A percentile compares a stretch with the other conserved stretches of the same genome.
phyloP scores from a whole-genome alignment of 2,113 vertebrate species.

The Podocnemis expansa region DNA sequence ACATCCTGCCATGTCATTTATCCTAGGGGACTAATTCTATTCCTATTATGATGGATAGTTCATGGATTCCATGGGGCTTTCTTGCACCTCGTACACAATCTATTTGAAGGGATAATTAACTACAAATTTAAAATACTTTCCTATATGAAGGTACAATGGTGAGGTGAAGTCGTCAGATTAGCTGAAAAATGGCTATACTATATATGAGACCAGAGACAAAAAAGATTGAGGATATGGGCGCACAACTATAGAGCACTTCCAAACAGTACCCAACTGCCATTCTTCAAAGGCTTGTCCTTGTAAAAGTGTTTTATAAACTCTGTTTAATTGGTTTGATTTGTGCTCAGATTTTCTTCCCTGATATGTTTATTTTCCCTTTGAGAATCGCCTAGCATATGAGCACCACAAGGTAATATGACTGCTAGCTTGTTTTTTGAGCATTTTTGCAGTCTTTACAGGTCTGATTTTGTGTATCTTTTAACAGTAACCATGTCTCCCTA shows the following conservation, averaged over 20 bases:
- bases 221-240: neutral
- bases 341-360: neutral
- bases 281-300: neutral
- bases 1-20: slow-evolving; percentile 67
- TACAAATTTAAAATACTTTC: slow-evolving; percentile 44
- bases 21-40: slow-evolving; percentile 72
- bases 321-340: neutral
- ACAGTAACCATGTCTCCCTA: neutral
- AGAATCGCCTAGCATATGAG: neutral
- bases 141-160: slow-evolving; percentile 11
- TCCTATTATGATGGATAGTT: slow-evolving; percentile 73
- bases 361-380: neutral
- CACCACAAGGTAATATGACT: neutral
- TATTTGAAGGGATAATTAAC: slow-evolving; percentile 63
- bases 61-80: slow-evolving; percentile 55
- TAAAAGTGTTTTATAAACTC: neutral
- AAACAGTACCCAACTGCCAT: neutral
- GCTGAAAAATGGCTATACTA: neutral
- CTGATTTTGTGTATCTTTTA: neutral
- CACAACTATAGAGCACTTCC: neutral
- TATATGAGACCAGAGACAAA: neutral
- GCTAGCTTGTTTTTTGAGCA: neutral
- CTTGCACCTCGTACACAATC: slow-evolving; percentile 42
- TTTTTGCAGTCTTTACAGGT: neutral
- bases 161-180: neutral